Conservation (phyloP, 2,888 invertebrate species). For the Neria commutata region DNA sequence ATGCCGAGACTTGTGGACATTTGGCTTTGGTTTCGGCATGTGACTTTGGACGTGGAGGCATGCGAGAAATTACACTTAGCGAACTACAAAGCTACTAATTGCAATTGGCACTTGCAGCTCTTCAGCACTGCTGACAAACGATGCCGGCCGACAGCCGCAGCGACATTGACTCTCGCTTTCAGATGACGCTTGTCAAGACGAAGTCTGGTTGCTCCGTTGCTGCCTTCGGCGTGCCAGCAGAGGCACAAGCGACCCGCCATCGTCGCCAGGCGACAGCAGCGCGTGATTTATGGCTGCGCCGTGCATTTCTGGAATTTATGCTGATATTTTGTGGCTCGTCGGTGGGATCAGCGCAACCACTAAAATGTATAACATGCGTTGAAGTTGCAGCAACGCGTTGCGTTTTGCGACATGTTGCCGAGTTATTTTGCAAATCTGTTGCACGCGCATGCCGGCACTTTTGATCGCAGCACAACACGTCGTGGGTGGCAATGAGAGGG, state of each 20-base stretch:
- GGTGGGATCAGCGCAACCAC: conserved; percentile 2
- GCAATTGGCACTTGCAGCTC: conserved; percentile 25
- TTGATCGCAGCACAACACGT: conserved; percentile 40
- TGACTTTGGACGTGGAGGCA: not conserved
- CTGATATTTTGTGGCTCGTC: not conserved
- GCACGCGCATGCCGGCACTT: conserved; percentile 33
- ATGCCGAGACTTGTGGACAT: no score
- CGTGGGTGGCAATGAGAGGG: conserved; percentile 53
- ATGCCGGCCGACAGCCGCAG: conserved; percentile 22
- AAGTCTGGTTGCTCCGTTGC: no score
- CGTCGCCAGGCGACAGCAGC: conserved; percentile 22
- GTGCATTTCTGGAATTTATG: conserved; percentile 5
- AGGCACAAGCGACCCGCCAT: no score
- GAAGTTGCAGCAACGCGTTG: conserved; percentile 40
- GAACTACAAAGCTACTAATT: conserved; percentile 30
- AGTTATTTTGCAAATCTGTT: conserved; percentile 51
- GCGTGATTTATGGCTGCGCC: conserved; percentile 29
- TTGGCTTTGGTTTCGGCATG: not conserved
- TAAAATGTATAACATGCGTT: conserved; percentile 17
- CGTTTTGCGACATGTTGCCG: conserved; percentile 47
- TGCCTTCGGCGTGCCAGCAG: no score
- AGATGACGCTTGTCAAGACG: no score
- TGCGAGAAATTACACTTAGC: conserved; percentile 10
- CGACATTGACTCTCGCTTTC: no score
- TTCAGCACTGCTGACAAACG: conserved; percentile 35